Conservation (phyloP, 2,113 vertebrate genomes). For the Camelus bactrianus region DNA sequence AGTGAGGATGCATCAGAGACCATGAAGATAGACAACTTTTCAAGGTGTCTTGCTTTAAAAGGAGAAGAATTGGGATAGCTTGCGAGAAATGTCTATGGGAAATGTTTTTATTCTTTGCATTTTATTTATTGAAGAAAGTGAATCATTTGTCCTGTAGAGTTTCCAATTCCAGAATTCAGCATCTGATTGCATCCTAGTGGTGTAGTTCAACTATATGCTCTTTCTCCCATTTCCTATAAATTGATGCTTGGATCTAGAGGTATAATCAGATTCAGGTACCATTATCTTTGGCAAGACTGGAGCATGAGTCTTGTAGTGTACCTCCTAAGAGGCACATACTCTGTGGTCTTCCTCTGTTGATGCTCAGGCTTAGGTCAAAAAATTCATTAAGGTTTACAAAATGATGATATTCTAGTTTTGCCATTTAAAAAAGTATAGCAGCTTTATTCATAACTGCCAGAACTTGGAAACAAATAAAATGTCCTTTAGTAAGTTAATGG, state of each 20-base stretch:
- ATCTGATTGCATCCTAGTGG: not conserved
- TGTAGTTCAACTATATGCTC: not conserved
- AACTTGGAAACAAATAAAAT: too few relatives aligned
- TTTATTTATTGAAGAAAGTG: not conserved
- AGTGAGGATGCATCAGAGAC: not conserved
- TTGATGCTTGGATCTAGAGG: not conserved
- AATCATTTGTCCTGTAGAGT: not conserved
- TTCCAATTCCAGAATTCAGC: not conserved
- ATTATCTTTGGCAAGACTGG: not conserved
- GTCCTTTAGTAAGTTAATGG: too few relatives aligned
- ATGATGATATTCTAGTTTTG: not conserved
- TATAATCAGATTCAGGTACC: not conserved
- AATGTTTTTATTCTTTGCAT: not conserved
- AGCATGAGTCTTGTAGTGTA: not conserved
- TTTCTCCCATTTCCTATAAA: not conserved
- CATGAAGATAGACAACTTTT: not conserved
- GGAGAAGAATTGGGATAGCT: not conserved
- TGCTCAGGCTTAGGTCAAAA: not conserved
- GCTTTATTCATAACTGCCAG: too few relatives aligned
- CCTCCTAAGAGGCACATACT: not conserved
- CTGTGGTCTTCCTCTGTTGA: not conserved
- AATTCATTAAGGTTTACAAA: not conserved
- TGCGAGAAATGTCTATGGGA: not conserved
- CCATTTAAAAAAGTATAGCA: not conserved
- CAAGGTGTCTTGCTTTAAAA: not conserved